Conservation (phyloP, 2,888 invertebrate species). For the Poecilobothrus nobilitatus region DNA sequence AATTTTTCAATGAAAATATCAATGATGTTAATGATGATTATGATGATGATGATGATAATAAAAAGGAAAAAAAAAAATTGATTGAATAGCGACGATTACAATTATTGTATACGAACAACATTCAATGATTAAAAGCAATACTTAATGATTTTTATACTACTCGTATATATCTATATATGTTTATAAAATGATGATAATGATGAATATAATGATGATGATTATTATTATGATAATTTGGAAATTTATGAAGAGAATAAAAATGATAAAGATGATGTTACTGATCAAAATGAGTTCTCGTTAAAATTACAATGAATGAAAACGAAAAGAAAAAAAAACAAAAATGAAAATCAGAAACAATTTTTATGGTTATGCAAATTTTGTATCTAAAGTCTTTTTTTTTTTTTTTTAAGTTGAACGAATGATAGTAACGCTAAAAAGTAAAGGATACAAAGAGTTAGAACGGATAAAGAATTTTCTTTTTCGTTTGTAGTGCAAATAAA, state of each 20-base stretch:
- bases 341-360: neutral
- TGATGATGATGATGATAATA: neutral
- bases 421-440: neutral
- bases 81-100: too few species aligned
- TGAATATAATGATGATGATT: neutral
- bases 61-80: too few species aligned
- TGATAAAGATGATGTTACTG: slow-evolving; percentile 2
- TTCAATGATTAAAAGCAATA: too few species aligned
- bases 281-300: slow-evolving; percentile 1
- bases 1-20: neutral
- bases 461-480: too few species aligned
- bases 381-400: neutral
- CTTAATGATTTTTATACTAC: too few species aligned
- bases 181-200: too few species aligned
- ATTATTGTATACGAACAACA: too few species aligned
- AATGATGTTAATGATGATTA: neutral
- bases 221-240: neutral
- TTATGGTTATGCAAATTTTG: neutral
- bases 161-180: too few species aligned
- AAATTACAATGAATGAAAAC: neutral
- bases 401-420: too few species aligned
- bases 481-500: neutral
- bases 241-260: neutral
- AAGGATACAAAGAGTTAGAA: neutral
- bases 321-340: neutral